Evolutionary conservation across 2,113 vertebrate genomes (phyloP).

Genomic region (Callocephalon fimbriatum): DNA sequence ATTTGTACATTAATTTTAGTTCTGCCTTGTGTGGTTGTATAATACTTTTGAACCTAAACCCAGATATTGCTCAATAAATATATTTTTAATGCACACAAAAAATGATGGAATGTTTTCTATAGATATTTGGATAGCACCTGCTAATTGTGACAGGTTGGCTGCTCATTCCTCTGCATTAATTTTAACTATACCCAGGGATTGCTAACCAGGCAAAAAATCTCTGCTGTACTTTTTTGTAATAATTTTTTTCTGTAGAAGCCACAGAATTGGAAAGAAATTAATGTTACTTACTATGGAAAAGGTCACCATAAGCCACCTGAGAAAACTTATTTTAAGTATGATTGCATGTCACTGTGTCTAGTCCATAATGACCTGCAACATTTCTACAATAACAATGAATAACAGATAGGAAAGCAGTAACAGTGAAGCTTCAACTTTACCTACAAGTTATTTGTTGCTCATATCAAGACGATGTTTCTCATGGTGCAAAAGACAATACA

Average conservation of each 20-base stretch:
- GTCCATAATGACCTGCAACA: not conserved
- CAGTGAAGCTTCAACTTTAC: not conserved
- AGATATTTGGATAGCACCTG: not conserved
- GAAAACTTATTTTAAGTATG: not conserved
- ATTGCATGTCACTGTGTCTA: not conserved
- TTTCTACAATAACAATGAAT: not conserved
- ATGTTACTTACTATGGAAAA: not conserved
- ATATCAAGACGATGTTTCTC: not conserved
- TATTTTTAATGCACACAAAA: not conserved
- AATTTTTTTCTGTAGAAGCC: not conserved
- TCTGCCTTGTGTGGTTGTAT: not conserved
- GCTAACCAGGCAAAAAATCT: not conserved
- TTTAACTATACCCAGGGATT: not conserved
- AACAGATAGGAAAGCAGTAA: not conserved
- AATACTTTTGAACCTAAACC: not conserved
- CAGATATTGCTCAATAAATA: not conserved
- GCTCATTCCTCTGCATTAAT: not conserved
- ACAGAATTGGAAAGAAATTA: not conserved
- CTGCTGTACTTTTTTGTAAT: not conserved
- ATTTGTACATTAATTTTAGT: not conserved
- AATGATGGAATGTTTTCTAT: not conserved
- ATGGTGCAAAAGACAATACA: not conserved
- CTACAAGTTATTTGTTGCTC: not conserved
- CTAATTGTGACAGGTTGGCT: conserved; percentile 26
- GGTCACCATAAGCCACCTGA: not conserved